phyloP scores from a whole-genome alignment of 2,113 vertebrate species.

The Hydrochoerus hydrochaeris region DNA sequence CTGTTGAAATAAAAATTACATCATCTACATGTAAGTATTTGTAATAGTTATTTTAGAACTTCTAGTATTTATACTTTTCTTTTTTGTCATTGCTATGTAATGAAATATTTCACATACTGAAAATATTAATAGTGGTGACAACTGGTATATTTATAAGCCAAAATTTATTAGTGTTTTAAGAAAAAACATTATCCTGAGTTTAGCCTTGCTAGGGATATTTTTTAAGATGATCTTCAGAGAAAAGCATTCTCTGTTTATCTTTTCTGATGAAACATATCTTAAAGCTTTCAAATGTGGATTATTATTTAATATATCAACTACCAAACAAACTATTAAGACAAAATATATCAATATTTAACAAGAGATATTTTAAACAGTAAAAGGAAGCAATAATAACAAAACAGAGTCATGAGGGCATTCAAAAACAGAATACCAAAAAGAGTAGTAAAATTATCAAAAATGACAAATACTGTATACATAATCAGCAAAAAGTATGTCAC shows the following conservation, averaged over 20 bases:
- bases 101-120: background rate
- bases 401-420: too few species aligned
- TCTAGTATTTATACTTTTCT: background rate
- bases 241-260: background rate
- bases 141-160: background rate
- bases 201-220: background rate
- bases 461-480: background rate
- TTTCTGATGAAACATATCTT: background rate
- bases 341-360: too few species aligned
- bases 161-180: background rate
- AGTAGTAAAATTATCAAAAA: background rate
- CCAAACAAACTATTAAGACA: too few species aligned
- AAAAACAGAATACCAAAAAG: too few species aligned
- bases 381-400: too few species aligned
- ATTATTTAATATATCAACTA: too few species aligned
- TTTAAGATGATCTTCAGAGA: background rate
- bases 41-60: background rate
- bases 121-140: background rate
- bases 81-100: background rate
- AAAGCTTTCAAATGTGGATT: background rate
- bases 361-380: too few species aligned
- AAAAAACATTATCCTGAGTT: background rate
- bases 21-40: background rate
- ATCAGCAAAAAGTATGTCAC: background rate
- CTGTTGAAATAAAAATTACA: background rate